Percentiles rank a stretch among this genome's conserved stretches.
Evolutionary conservation across 2,888 invertebrate genomes (phyloP).

Genomic region (Malthinus flaveolus): DNA sequence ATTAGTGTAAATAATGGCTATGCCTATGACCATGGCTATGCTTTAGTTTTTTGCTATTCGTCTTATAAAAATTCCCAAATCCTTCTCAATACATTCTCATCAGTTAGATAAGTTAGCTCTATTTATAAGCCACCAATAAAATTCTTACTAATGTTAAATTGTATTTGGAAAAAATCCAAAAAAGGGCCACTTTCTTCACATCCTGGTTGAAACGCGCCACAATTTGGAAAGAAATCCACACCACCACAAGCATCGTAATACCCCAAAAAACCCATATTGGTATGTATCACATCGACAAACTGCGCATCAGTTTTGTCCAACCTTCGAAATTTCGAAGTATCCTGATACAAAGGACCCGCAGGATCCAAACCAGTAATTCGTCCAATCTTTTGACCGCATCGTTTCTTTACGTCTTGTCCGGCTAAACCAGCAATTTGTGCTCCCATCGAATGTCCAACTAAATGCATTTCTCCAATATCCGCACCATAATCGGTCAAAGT

Average conservation of each 20-base stretch:
- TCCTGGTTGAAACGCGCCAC: not conserved
- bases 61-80: too few relatives aligned
- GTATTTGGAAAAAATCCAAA: not conserved
- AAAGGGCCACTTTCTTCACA: not conserved
- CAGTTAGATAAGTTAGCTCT: too few relatives aligned
- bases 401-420: not conserved
- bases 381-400: not conserved
- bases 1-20: too few relatives aligned
- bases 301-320: conserved; percentile 8
- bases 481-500: not conserved
- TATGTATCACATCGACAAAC: conserved; percentile 7
- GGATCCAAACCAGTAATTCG: conserved; percentile 13
- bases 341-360: conserved; percentile 3
- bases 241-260: conserved; percentile 5
- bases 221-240: conserved; percentile 5
- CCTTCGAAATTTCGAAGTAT: not conserved
- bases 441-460: conserved; percentile 11
- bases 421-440: conserved; percentile 6
- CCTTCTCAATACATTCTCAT: too few relatives aligned
- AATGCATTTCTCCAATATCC: not conserved
- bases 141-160: not conserved
- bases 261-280: conserved; percentile 4
- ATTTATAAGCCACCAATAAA: not conserved
- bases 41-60: too few relatives aligned
- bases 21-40: too few relatives aligned